Evolutionary conservation across 2,888 invertebrate genomes (phyloP).

Genomic region (Lepidocyrtoides sp.): DNA sequence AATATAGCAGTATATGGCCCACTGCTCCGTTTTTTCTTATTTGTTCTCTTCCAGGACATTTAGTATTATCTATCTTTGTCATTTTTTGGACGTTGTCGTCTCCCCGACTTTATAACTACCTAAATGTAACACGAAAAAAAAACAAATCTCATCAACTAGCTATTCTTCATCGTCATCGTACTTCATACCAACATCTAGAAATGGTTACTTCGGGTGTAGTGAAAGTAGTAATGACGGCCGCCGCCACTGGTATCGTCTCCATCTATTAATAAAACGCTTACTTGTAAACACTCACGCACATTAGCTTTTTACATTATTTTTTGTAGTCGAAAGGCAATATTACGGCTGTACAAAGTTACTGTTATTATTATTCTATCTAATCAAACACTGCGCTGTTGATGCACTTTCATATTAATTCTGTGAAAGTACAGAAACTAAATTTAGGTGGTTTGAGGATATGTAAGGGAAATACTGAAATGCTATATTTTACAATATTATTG

Average conservation of each 20-base stretch:
- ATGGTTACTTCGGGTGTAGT: no score
- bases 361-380: conserved; percentile 55
- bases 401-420: conserved; percentile 25
- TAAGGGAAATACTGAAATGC: conserved; percentile 2
- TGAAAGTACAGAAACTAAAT: no score
- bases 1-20: no score
- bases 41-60: conserved; percentile 43
- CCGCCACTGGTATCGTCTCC: conserved; percentile 57
- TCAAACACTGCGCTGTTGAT: conserved; percentile 60
- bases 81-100: conserved; percentile 6
- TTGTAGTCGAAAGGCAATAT: not conserved
- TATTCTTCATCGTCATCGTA: conserved; percentile 20
- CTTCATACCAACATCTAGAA: conserved; percentile 10
- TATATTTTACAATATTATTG: no score
- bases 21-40: no score
- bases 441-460: not conserved
- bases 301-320: conserved; percentile 23
- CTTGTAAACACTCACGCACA: conserved; percentile 25
- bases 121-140: not conserved
- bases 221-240: conserved; percentile 13
- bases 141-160: not conserved
- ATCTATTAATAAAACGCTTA: conserved; percentile 1
- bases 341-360: not conserved
- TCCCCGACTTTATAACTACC: not conserved
- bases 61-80: conserved; percentile 51